A percentile compares a stretch with the other conserved stretches of the same genome.
Evolutionary conservation across 1,140 invertebrate genomes (phyloP).

Genomic region (Coelopa frigida): DNA sequence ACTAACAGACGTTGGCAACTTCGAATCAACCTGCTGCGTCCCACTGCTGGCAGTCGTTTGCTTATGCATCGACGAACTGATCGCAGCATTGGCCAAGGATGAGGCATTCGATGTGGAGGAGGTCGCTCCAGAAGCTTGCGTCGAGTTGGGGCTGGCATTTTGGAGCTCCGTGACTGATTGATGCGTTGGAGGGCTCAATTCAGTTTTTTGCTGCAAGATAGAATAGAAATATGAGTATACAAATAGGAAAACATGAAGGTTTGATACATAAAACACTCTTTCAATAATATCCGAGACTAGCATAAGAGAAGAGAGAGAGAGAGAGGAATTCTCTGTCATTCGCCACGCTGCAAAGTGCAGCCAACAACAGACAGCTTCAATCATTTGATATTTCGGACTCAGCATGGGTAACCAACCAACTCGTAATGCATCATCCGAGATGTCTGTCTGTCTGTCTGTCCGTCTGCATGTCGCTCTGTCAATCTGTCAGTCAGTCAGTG

Average conservation of each 20-base stretch:
- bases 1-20: too few species aligned
- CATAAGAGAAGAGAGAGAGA: too few species aligned
- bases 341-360: too few species aligned
- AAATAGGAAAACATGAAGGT: too few species aligned
- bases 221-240: background rate
- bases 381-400: too few species aligned
- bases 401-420: too few species aligned
- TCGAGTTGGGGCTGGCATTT: constrained; percentile 7
- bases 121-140: background rate
- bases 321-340: too few species aligned
- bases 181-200: constrained; percentile 39
- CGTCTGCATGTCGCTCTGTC: background rate
- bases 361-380: too few species aligned
- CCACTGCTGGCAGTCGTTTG: background rate
- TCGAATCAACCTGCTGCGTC: too few species aligned
- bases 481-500: background rate
- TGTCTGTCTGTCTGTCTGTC: background rate
- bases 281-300: background rate
- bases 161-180: constrained; percentile 16
- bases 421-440: background rate
- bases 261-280: too few species aligned
- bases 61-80: constrained; percentile 2
- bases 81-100: background rate
- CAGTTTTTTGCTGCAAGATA: constrained; percentile 37
- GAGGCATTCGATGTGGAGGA: background rate